A percentile compares a stretch with the other conserved stretches of the same genome.
phyloP scores from a whole-genome alignment of 2,888 invertebrate species.

The Dynastes grantii region DNA sequence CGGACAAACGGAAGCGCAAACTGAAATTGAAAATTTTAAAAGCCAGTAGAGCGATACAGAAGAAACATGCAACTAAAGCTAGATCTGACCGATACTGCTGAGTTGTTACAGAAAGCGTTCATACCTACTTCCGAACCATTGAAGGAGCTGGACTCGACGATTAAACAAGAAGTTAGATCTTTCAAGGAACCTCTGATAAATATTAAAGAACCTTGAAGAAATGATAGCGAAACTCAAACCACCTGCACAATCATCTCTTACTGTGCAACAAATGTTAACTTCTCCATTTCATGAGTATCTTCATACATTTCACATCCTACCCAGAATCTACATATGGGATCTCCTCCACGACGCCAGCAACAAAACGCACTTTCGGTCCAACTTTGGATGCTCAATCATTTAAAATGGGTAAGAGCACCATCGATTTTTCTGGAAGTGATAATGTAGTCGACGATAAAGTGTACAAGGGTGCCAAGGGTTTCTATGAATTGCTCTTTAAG shows the following conservation, averaged over 20 bases:
- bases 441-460: no score
- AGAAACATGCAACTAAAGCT: no score
- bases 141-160: neutral
- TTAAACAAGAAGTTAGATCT: constrained; percentile 7
- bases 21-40: no score
- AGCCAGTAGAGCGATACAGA: no score
- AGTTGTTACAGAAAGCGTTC: constrained; percentile 8
- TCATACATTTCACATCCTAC: neutral
- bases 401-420: constrained; percentile 31
- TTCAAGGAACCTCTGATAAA: neutral
- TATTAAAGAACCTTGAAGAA: neutral
- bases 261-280: neutral
- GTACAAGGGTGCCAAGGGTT: constrained; percentile 6
- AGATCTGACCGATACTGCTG: neutral
- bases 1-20: no score
- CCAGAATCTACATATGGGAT: neutral
- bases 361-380: neutral
- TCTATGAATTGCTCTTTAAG: constrained; percentile 53
- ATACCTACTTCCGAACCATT: constrained; percentile 13
- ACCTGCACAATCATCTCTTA: neutral
- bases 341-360: neutral
- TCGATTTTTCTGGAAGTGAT: no score
- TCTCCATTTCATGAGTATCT: neutral
- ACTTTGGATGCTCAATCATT: neutral
- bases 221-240: neutral